These are phyloP conservation scores for Esperia sulphurella DNA, from an alignment of 2,888 invertebrate genomes.

Conservation along the genomic window DNA sequence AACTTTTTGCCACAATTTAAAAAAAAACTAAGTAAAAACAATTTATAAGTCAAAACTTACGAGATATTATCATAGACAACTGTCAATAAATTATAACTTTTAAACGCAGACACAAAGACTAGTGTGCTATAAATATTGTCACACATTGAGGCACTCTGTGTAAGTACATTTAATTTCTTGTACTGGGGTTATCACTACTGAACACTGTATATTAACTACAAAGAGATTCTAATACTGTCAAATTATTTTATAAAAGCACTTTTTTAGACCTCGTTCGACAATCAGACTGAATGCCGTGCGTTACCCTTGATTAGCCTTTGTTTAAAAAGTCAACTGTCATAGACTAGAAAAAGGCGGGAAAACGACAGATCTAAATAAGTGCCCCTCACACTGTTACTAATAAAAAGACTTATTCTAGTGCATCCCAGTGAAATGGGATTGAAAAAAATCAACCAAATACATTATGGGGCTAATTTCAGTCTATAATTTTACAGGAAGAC, in stretches of 20 bases:
- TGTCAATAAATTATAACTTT: constrained; percentile 11
- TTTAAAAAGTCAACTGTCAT: too few species aligned
- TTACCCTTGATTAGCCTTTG: too few species aligned
- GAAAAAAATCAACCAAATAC: constrained; percentile 24
- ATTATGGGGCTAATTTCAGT: constrained; percentile 61
- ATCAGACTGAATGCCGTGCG: too few species aligned
- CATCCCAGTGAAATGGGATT: constrained; percentile 70
- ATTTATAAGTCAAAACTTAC: background rate
- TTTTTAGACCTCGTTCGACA: constrained; percentile 47
- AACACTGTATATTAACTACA: constrained; percentile 56
- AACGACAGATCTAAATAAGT: constrained; percentile 57
- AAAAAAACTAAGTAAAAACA: background rate
- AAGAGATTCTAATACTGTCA: constrained; percentile 30
- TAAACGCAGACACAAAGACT: constrained; percentile 29
- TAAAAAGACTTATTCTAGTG: constrained; percentile 61
- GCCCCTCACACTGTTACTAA: constrained; percentile 52
- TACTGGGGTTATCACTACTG: constrained; percentile 64
- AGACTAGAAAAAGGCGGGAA: too few species aligned
- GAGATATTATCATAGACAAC: background rate
- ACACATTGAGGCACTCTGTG: constrained; percentile 68
- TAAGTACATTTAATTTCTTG: constrained; percentile 47
- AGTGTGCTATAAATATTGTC: constrained; percentile 64
- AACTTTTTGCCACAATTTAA: background rate
- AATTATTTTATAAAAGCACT: constrained; percentile 57
- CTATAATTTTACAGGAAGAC: constrained; percentile 70